Base-by-base conservation (phyloP, 1,140 invertebrate species). In the Argopecten irradians region DNA sequence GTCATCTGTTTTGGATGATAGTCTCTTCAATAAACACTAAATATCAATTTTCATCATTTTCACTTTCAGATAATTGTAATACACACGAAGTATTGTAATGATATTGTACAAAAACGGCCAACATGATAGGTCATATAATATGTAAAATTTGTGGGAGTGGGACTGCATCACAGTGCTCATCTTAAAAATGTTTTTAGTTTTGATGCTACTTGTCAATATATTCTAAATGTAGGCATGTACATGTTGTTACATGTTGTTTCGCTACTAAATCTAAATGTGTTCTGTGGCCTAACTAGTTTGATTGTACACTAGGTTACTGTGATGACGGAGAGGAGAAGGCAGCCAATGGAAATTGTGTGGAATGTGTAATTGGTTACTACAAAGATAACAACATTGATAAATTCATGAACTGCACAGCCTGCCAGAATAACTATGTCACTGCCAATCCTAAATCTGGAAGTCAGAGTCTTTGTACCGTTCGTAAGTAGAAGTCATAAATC, bases 271-370 rank as follows among this genome's bases (percentile, higher is more conserved):
- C 34, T 19, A 19, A 19, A 83, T 22, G 5, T 28, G 2, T 22
- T 19, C 7, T 84, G 19, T 16, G 34, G 34, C 19, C 34, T 34
- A 0, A 8, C 22, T 36, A 34, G n/a, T 83, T 43, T 39, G 28
- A 32, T 86, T 34, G 8, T 86, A 46, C 82, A 1, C 11, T 87
- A 96, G 93, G 98, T 92, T 98, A 98, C 94, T 99, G 98, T 95
- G 97, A 97, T 28, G 98, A 97, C 89, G 98, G 97, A 14, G 97
- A 98, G 95, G 98, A 99, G 46, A 88, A 87, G 33, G 98, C 97
- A 34, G n/a, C 34, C 35, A 97, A 41, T 28, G 98, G 98, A 19
- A 97, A 97, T 82, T 99, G 99, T 95, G 98, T 98, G 92, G 89
- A 93, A 0, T 96, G 96, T 92, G 87, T 86, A 11, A 89, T 95